phyloP scores from a whole-genome alignment of 37 sponge, comb jelly and placozoan species.

The Chondrosia reniformis region DNA sequence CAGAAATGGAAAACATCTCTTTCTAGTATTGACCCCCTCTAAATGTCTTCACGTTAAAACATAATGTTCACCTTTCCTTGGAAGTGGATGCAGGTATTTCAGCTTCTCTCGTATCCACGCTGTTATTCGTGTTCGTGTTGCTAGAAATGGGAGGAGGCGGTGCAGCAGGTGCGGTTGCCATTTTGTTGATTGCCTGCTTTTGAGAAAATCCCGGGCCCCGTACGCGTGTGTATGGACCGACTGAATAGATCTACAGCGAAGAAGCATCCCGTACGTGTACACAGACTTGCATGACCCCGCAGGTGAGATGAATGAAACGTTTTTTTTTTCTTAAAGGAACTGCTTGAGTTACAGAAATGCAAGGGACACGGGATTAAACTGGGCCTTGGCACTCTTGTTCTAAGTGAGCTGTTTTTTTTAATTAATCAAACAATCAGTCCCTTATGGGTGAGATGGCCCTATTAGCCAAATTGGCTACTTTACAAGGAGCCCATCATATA shows the following conservation, averaged over 20 bases:
- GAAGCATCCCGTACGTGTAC: neutral
- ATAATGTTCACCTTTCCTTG: neutral
- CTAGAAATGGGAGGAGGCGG: neutral
- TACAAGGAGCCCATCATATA: too few species aligned
- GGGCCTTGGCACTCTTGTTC: constrained; percentile 19
- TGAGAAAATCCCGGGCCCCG: too few species aligned
- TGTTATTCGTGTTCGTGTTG: constrained; percentile 8
- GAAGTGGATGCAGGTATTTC: neutral
- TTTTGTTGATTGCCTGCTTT: too few species aligned
- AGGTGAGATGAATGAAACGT: neutral
- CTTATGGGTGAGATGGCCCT: too few species aligned
- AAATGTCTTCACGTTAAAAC: too few species aligned
- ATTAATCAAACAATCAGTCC: too few species aligned
- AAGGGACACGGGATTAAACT: constrained; percentile 12
- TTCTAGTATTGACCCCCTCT: too few species aligned
- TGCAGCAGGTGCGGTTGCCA: neutral
- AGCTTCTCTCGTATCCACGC: neutral
- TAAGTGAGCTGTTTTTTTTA: too few species aligned
- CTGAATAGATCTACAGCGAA: neutral
- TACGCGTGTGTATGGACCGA: too few species aligned
- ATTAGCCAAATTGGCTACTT: too few species aligned
- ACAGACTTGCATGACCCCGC: neutral
- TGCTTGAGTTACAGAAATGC: neutral
- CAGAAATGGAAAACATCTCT: too few species aligned
- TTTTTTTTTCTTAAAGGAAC: neutral